Base-by-base conservation (phyloP, 2,888 invertebrate genomes). In the Drosophila greeni region DNA sequence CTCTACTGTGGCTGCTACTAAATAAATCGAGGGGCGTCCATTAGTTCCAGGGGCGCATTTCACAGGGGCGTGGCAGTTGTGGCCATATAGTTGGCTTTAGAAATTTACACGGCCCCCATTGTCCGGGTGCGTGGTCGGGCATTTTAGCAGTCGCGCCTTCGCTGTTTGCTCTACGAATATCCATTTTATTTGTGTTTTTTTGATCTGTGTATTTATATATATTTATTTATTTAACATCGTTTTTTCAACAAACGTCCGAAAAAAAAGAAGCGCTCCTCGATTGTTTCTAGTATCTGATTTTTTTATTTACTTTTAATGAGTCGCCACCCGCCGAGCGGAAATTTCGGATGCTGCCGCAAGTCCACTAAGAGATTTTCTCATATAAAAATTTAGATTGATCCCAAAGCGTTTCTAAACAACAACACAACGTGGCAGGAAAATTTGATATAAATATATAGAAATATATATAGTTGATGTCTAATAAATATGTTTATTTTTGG, bases 241-340 rank as follows among this genome's bases (percentile, higher is more conserved):
- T 79, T 73, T 72, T 72, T 84, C 72, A 84, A 82, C 76, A 79
- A 84, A 24, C 23, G 29, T 5, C 23, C 4, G 12, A 39, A 40
- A 6, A 20, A 20, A 23, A 6, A 20, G 14, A 23, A 24, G 2
- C 67, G 76, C 79, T 73, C 49, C 39, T 54, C 81, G 78, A 78
- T 79, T 79, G 82, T 82, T 84, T 77, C 76, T 82, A 71, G 72
- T 60, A 60, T 64, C 73, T 72, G 54, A 51, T 77, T 40, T 83
- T 79, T 84, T 79, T 79, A 79, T 79, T 82, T 80, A 74, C 71
- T 82, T 80, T 84, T 80, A 84, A 80, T 80, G 80, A 66, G 78
- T 66, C 60, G 67, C 54, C 66, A 69, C 54, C 47, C 37, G 58
- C 43, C 36, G 43, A 33, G 59, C 42, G 42, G 65, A 64, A 64